Evolutionary conservation across 2,888 invertebrate species (phyloP), one percentile per base, ranked within the genome.

Genomic region (Ormia ochracea): DNA sequence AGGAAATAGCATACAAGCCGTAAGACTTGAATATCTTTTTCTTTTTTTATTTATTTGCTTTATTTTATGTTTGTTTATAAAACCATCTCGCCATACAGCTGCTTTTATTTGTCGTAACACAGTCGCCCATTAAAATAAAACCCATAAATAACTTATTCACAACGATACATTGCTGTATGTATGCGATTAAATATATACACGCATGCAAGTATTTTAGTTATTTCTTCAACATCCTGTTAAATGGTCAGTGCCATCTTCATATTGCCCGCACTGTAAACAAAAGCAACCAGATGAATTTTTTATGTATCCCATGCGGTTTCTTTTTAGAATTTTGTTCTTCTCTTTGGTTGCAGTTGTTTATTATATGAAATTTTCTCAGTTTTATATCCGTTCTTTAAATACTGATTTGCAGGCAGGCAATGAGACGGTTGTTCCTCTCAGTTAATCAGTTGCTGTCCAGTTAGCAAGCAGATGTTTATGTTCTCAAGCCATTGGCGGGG

Each of bases 91-190:
- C 38, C 69, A 36, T 28, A 21, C 70, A 59, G 48, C 70, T 59
- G 70, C 59, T 70, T 38, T 58, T 56, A 5, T 45, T 33, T 33
- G 2, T 17, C 12, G 33, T 14, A 23, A 33, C 28, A 28, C 36
- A 50, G 10, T n/a, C 23, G 4, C 4, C 38, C 4, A 21, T 2
- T 2, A 36, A 65, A 65, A 17, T 17, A 43, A 69, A 69, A 14
- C 19, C 19, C 48, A 70, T 58, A 70, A 70, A 70, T 59, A 58
- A 59, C 50, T 70, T 70, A 58, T n/a, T n/a, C n/a, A n/a, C n/a
- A n/a, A n/a, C n/a, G n/a, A n/a, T n/a, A n/a, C 48, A 28, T n/a
- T 23, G 43, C 12, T 38, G 12, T 58, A 14, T 41, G 38, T 28
- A 17, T 48, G 36, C 14, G 3, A 7, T 14, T 41, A 33, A 7